Conservation (phyloP, 2,888 invertebrate species). For the Sesia bembeciformis region DNA sequence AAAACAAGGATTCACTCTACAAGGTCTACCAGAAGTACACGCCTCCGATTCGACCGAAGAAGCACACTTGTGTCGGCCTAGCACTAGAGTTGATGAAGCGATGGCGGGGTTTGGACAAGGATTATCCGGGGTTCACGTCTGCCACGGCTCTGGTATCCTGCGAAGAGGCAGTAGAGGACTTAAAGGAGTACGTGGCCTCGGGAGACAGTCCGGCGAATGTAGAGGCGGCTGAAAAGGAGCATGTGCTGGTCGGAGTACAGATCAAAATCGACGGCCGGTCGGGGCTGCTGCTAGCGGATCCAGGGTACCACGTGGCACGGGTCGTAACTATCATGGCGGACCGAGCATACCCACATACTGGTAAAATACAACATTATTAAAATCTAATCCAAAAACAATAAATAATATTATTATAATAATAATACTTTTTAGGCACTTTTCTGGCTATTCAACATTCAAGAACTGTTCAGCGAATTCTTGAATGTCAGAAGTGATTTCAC, state of each 20-base stretch:
- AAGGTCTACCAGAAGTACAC: constrained; percentile 85
- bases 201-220: constrained; percentile 73
- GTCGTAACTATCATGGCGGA: constrained; percentile 92
- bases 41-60: constrained; percentile 83
- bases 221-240: constrained; percentile 87
- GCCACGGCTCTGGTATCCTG: constrained; percentile 82
- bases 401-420: too few species aligned
- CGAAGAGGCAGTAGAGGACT: constrained; percentile 84
- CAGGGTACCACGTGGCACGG: constrained; percentile 91
- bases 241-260: constrained; percentile 86
- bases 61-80: constrained; percentile 92
- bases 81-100: constrained; percentile 84
- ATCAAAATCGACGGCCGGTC: constrained; percentile 81
- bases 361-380: constrained; percentile 32
- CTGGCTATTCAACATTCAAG: too few species aligned
- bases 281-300: constrained; percentile 89
- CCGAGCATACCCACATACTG: constrained; percentile 88
- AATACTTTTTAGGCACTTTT: too few species aligned
- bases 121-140: constrained; percentile 80
- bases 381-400: too few species aligned
- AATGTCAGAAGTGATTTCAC: too few species aligned
- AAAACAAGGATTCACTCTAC: constrained; percentile 73
- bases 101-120: constrained; percentile 72
- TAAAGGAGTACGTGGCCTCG: constrained; percentile 72
- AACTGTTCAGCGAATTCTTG: too few species aligned